Percentiles rank a stretch among this genome's conserved stretches.
Evolutionary conservation across 2,113 vertebrate species (phyloP).

Genomic region (Pithys albifrons): DNA sequence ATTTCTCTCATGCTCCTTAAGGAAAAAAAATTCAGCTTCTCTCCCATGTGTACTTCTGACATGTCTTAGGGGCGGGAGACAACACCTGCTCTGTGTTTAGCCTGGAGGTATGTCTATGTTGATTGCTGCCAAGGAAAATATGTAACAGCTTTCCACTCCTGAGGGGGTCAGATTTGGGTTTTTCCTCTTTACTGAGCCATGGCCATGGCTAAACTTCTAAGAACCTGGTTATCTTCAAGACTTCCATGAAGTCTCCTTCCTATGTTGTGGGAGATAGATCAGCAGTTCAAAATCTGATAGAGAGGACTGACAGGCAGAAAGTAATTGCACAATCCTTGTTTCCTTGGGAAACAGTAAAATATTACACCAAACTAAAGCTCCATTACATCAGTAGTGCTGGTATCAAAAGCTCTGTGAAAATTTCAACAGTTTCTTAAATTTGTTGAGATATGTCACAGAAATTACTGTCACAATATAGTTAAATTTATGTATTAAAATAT

Average conservation of each 20-base stretch:
- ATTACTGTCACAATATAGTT: not conserved
- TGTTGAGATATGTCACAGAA: not conserved
- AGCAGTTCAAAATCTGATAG: not conserved
- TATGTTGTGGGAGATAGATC: fast-evolving
- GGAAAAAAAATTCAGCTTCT: not conserved
- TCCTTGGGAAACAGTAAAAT: not conserved
- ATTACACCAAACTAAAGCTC: not conserved
- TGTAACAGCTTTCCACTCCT: not conserved
- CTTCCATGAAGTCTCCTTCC: not conserved
- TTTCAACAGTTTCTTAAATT: not conserved
- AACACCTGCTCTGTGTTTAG: constrained; percentile 12
- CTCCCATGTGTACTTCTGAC: not conserved
- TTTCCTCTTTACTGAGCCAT: not conserved
- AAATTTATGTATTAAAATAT: not conserved
- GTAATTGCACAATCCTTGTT: not conserved
- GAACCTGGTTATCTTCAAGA: not conserved
- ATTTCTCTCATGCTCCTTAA: not conserved
- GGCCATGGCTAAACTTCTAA: not conserved
- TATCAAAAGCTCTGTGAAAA: not conserved
- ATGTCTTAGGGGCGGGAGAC: not conserved
- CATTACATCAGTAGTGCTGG: not conserved
- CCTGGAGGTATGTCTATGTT: not conserved
- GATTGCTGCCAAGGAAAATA: constrained; percentile 17
- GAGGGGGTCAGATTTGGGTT: not conserved
- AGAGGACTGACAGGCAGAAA: not conserved